A percentile compares a stretch with the other conserved stretches of the same genome.
Evolutionary conservation across 2,888 invertebrate genomes (phyloP).

Genomic region (Torymus auratus): DNA sequence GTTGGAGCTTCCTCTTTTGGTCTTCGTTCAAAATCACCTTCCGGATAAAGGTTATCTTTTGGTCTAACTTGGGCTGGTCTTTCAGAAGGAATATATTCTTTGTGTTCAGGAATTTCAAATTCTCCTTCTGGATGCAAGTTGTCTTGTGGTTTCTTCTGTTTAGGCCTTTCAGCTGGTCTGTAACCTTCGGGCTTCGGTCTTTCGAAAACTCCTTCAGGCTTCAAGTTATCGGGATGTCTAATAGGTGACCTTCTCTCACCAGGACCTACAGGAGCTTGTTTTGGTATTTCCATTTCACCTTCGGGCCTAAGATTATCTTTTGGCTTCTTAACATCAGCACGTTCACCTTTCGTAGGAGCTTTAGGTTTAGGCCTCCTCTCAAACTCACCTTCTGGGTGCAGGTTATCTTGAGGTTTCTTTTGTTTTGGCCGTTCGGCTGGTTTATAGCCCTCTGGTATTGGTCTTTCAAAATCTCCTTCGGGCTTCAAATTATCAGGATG

Average conservation of each 20-base stretch:
- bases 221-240: conserved; percentile 76
- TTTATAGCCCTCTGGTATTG: conserved; percentile 68
- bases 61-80: too few species aligned
- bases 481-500: conserved; percentile 57
- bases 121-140: conserved; percentile 77
- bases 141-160: conserved; percentile 69
- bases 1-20: conserved; percentile 70
- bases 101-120: conserved; percentile 70
- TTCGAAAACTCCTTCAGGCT: conserved; percentile 78
- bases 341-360: conserved; percentile 67
- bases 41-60: too few species aligned
- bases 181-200: conserved; percentile 59
- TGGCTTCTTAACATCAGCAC: conserved; percentile 69
- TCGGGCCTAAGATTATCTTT: conserved; percentile 67
- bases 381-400: conserved; percentile 77
- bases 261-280: conserved; percentile 74
- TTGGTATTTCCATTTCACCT: conserved; percentile 62
- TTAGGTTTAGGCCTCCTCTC: conserved; percentile 73
- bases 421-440: conserved; percentile 74
- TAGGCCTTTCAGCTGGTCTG: conserved; percentile 75
- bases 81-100: too few species aligned
- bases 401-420: conserved; percentile 75
- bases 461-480: conserved; percentile 77
- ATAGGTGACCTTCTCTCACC: conserved; percentile 79
- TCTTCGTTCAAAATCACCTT: conserved; percentile 59